Evolutionary conservation across 2,797 vertebrate species (phyloP).

Genomic region (Eulemur albifrons): DNA sequence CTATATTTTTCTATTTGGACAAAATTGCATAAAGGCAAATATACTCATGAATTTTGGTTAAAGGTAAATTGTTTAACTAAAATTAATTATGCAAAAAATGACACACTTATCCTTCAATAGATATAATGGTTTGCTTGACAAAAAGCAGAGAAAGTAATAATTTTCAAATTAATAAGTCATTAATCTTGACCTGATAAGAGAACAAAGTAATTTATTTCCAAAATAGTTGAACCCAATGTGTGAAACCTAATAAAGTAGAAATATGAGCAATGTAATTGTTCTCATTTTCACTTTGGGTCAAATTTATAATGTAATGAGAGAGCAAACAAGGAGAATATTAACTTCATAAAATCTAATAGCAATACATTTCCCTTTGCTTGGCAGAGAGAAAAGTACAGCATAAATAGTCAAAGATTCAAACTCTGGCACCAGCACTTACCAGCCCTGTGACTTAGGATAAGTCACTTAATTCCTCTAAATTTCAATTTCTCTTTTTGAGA

Average conservation of each 20-base stretch:
- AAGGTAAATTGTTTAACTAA: conserved; percentile 35
- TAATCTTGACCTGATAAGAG: conserved; percentile 77
- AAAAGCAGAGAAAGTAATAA: conserved; percentile 71
- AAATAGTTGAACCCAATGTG: conserved; percentile 67
- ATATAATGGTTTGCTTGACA: conserved; percentile 52
- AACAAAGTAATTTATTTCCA: conserved; percentile 76
- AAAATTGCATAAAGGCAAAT: not conserved
- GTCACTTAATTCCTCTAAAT: not conserved
- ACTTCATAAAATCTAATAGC: not conserved
- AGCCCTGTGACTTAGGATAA: not conserved
- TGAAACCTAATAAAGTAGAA: conserved; percentile 43
- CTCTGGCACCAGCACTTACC: not conserved
- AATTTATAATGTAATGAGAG: not conserved
- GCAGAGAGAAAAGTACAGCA: not conserved
- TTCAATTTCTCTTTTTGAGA: not conserved
- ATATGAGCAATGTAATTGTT: conserved; percentile 28
- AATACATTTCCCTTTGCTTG: conserved; percentile 2
- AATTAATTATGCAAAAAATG: conserved; percentile 13
- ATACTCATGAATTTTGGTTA: conserved; percentile 20
- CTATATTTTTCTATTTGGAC: not conserved
- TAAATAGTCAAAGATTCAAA: not conserved
- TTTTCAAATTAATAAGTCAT: conserved; percentile 74
- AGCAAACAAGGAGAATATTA: conserved; percentile 41
- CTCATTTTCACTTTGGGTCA: conserved; percentile 33
- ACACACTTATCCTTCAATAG: not conserved